phyloP scores from a whole-genome alignment of 2,888 invertebrate genomes.

The Thalpophila matura region DNA sequence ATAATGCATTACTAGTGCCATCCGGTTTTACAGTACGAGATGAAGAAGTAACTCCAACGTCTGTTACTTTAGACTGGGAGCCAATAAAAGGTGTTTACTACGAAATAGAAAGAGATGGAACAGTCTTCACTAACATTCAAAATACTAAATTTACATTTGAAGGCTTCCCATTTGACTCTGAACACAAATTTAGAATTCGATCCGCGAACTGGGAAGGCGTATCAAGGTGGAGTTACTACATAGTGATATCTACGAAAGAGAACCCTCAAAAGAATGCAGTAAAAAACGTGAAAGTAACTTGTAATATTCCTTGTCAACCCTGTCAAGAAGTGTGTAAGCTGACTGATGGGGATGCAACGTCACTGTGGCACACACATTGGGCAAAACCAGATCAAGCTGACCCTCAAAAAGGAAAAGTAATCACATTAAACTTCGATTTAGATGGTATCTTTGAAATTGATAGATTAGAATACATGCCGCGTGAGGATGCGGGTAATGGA shows the following conservation, averaged over 20 bases:
- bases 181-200: conserved; percentile 79
- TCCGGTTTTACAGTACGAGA: conserved; percentile 64
- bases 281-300: conserved; percentile 70
- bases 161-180: conserved; percentile 70
- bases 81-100: conserved; percentile 69
- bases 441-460: conserved; percentile 69
- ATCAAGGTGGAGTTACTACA: conserved; percentile 81
- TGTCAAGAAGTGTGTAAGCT: conserved; percentile 71
- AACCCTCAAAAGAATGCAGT: conserved; percentile 72
- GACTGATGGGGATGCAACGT: conserved; percentile 64
- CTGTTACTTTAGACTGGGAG: conserved; percentile 76
- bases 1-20: conserved; percentile 66
- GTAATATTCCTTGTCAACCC: conserved; percentile 73
- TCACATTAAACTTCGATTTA: conserved; percentile 74
- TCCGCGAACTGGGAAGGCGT: conserved; percentile 70
- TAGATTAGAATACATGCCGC: conserved; percentile 78
- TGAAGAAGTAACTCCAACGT: conserved; percentile 68
- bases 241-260: conserved; percentile 69
- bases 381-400: conserved; percentile 63
- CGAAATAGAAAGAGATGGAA: conserved; percentile 82
- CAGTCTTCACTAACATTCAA: conserved; percentile 76
- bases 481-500: conserved; percentile 80
- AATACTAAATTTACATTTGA: conserved; percentile 71
- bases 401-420: conserved; percentile 59
- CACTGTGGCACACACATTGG: conserved; percentile 78